A percentile compares a stretch with the other conserved stretches of the same genome.
phyloP scores from a whole-genome alignment of 1,140 invertebrate genomes.

The Archegozetes longisetosus region DNA sequence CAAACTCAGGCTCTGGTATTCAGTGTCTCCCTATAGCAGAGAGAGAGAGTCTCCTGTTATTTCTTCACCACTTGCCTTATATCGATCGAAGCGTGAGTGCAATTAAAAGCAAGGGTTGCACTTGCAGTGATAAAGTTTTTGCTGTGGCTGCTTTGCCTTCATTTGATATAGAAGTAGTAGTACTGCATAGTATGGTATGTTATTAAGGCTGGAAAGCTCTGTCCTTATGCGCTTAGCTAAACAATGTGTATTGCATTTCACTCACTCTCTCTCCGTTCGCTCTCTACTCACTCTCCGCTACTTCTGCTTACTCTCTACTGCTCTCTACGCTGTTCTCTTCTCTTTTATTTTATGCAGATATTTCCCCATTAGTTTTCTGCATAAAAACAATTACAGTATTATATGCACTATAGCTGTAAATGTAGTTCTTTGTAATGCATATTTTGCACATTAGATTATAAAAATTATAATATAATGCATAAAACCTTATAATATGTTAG shows the following conservation, averaged over 20 bases:
- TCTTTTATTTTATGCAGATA: background rate
- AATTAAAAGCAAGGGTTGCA: background rate
- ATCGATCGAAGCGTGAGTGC: background rate
- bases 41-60: too few relatives aligned
- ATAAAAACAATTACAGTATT: background rate
- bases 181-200: background rate
- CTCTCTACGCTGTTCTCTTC: background rate
- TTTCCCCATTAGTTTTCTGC: background rate
- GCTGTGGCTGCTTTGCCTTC: background rate
- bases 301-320: constrained; percentile 4
- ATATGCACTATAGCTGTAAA: background rate
- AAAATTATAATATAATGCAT: too few relatives aligned
- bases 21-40: too few relatives aligned
- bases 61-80: background rate
- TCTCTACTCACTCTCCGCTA: constrained; percentile 28
- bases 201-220: background rate
- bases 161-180: background rate
- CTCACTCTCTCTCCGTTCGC: constrained; percentile 30
- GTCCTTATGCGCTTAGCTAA: background rate
- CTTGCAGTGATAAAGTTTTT: background rate
- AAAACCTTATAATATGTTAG: too few relatives aligned
- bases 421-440: background rate
- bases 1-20: background rate
- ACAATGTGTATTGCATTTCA: constrained; percentile 28
- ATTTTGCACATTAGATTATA: background rate